phyloP scores from a whole-genome alignment of 2,888 invertebrate genomes.

The Volucella zonaria region DNA sequence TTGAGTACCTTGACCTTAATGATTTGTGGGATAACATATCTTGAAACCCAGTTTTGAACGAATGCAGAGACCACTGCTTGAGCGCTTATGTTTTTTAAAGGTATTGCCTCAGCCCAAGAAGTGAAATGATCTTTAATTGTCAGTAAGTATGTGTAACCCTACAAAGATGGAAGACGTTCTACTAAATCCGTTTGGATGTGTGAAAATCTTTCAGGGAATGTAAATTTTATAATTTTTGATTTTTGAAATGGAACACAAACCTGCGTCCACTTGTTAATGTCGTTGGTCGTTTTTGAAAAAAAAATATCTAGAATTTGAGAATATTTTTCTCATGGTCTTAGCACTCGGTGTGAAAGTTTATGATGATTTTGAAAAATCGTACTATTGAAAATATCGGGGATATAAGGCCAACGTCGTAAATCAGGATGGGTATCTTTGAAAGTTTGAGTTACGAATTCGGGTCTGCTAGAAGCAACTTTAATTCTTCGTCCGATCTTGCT shows the following conservation, averaged over 20 bases:
- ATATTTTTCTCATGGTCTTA: conserved; percentile 30
- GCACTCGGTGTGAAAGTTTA: conserved; percentile 11
- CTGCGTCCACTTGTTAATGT: conserved; percentile 13
- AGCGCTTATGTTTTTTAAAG: conserved; percentile 5
- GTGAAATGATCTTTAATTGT: too few species aligned
- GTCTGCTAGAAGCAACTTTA: background rate
- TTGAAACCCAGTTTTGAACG: conserved; percentile 10
- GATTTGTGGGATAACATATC: background rate
- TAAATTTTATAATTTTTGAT: conserved; percentile 14
- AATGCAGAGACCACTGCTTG: background rate
- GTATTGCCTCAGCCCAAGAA: too few species aligned
- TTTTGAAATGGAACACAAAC: conserved; percentile 24
- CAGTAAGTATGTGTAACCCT: background rate
- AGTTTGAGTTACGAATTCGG: background rate
- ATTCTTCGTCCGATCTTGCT: conserved; percentile 21
- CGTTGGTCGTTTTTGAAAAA: conserved; percentile 23
- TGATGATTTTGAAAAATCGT: conserved; percentile 44
- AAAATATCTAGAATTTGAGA: conserved; percentile 14
- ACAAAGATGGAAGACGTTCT: conserved; percentile 76
- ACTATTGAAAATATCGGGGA: conserved; percentile 22
- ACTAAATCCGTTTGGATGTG: conserved; percentile 78
- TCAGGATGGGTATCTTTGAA: background rate
- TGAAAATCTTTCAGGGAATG: conserved; percentile 23
- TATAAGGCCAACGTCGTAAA: background rate
- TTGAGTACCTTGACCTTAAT: background rate